Base-by-base conservation (phyloP, 2,888 invertebrate species). In the Ditula angustiorana region DNA sequence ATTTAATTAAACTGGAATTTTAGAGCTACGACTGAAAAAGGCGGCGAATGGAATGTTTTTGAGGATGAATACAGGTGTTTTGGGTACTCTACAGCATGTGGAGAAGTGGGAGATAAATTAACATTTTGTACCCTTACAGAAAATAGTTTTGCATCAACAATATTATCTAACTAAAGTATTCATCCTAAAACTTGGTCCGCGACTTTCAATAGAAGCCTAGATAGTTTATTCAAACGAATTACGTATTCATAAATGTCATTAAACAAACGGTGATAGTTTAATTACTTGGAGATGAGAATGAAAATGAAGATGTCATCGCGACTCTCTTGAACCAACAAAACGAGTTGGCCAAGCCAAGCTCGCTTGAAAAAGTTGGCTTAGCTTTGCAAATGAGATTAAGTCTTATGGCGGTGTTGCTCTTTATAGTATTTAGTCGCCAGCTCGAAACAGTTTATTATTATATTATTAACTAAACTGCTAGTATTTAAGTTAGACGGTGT, bases 1-100 rank as follows among this genome's bases (percentile, higher is more conserved):
- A 83, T 91, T 91, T 90, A 90, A 91, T 90, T 90, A 90, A 90
- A 87, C 83, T 82, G 80, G 77, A 83, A 87, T 85, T 86, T 83
- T 83, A 81, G 78, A 86, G 81, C 83, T 85, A 83, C 79, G 79
- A 78, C 71, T 75, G 70, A 71, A 74, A 78, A 73, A 75, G 75
- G 76, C 77, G 77, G 71, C 71, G 73, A 69, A 71, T 69, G 72
- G 71, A 68, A 74, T 73, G 69, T 41, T 41, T 50, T 57, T 50
- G 41, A 30, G 41, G 21, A 37, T 56, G 33, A 33, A 35, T 30
- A 47, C 30, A 58, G 35, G 47, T 58, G 33, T 56, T 56, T 55
- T 55, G 11, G 37, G 13, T 26, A 8, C 26, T 49, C 30, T 33
- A 52, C 49, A 49, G 26, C 19, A 11, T 49, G 16, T 28, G 8